A percentile compares a stretch with the other conserved stretches of the same genome.
These are phyloP conservation scores for Stenotaenia linearis DNA, from an alignment of 2,888 invertebrate genomes.

Conservation along the genomic window DNA sequence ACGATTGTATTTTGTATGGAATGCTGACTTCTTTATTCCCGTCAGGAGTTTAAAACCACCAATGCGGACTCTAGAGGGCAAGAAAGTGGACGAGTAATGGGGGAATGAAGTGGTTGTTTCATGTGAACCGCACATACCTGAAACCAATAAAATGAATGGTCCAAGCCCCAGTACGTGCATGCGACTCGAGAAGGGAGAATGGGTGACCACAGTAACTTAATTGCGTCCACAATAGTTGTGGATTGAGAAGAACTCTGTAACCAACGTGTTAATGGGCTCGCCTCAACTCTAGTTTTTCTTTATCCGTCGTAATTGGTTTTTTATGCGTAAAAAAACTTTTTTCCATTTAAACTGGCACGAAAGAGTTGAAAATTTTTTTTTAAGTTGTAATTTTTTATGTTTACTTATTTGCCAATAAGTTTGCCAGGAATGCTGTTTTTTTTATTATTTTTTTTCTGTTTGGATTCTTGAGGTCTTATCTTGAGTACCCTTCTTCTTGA, in stretches of 20 bases:
- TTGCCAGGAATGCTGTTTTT: not conserved
- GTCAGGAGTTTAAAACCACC: slow-evolving; percentile 24
- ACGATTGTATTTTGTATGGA: slow-evolving; percentile 7
- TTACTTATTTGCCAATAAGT: too few species aligned
- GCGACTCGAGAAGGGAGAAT: not conserved
- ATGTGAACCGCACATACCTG: slow-evolving; percentile 23
- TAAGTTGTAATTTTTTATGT: too few species aligned
- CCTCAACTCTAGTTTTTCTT: not conserved
- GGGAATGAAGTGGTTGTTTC: slow-evolving; percentile 24
- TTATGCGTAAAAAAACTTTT: not conserved
- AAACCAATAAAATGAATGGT: slow-evolving; percentile 24
- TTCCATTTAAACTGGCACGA: not conserved
- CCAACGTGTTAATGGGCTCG: slow-evolving; percentile 1
- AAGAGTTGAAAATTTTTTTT: too few species aligned
- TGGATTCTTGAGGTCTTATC: not conserved
- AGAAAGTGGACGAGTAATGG: slow-evolving; percentile 24
- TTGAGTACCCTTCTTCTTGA: not conserved
- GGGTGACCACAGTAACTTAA: slow-evolving; percentile 21
- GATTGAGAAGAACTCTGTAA: not conserved
- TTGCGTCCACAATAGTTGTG: slow-evolving; percentile 11
- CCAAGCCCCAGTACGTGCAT: not conserved
- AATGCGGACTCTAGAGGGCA: slow-evolving; percentile 16
- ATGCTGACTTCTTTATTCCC: slow-evolving; percentile 23
- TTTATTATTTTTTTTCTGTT: not conserved
- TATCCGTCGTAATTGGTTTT: not conserved